Evolutionary conservation across 2,113 vertebrate species (phyloP).

Genomic region (Percopsis transmontana): DNA sequence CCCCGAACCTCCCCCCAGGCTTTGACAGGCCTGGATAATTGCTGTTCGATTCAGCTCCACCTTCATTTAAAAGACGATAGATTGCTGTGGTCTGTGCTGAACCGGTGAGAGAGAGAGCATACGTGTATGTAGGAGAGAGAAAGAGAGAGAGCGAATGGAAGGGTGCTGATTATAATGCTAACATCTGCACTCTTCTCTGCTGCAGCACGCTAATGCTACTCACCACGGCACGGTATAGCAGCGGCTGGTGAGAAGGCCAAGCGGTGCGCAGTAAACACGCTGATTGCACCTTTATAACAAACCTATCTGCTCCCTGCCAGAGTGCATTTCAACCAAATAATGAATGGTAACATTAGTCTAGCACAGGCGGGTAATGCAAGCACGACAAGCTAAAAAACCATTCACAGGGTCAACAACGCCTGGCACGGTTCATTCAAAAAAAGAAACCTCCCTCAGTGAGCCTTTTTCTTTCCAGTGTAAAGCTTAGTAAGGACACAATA

Average conservation of each 20-base stretch:
- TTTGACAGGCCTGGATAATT: not conserved
- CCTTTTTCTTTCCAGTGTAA: constrained; percentile 27
- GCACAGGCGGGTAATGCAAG: not conserved
- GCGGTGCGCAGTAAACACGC: constrained; percentile 28
- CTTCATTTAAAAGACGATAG: constrained; percentile 24
- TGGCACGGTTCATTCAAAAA: too few relatives aligned
- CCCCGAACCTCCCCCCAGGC: too few relatives aligned
- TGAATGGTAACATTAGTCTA: not conserved
- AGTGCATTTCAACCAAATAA: not conserved
- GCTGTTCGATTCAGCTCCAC: constrained; percentile 3
- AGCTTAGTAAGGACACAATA: constrained; percentile 63
- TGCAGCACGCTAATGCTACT: constrained; percentile 35
- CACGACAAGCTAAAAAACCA: constrained; percentile 16
- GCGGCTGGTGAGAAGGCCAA: constrained; percentile 38
- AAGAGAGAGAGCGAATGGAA: not conserved
- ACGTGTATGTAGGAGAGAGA: not conserved
- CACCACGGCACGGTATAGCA: constrained; percentile 10
- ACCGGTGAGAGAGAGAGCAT: not conserved
- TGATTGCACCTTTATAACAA: constrained; percentile 27
- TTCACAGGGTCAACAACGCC: constrained; percentile 5
- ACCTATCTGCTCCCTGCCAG: not conserved
- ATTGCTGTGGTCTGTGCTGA: not conserved
- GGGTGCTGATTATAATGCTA: constrained; percentile 36
- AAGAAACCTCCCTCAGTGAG: not conserved
- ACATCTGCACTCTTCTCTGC: constrained; percentile 50